Conservation (phyloP, 1,140 invertebrate species). For the Drosophila santomea region DNA sequence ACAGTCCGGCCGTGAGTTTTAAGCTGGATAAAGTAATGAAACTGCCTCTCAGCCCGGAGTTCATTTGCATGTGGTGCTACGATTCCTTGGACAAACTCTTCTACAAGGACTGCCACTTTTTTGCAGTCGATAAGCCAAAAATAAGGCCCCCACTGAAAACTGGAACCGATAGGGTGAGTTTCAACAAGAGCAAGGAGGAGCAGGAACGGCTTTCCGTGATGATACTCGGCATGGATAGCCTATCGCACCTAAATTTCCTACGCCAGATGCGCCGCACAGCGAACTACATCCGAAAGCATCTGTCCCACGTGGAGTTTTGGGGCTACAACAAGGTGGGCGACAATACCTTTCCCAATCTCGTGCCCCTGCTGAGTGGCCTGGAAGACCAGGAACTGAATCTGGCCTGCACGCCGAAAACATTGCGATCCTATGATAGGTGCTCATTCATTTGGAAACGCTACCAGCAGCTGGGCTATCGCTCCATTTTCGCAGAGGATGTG, state of each 20-base stretch:
- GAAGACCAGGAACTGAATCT: slow-evolving; percentile 87
- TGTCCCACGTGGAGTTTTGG: slow-evolving; percentile 89
- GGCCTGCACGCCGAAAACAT: slow-evolving; percentile 86
- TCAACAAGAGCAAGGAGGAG: slow-evolving; percentile 26
- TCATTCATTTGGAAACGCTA: slow-evolving; percentile 93
- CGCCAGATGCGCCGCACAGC: slow-evolving; percentile 92
- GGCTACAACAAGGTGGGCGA: slow-evolving; percentile 94
- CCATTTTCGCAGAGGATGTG: slow-evolving; percentile 92
- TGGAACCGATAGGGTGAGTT: background rate
- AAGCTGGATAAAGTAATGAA: slow-evolving; percentile 78
- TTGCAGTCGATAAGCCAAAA: slow-evolving; percentile 86
- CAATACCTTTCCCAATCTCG: slow-evolving; percentile 93
- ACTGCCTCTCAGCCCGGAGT: slow-evolving; percentile 86
- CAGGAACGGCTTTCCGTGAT: slow-evolving; percentile 86
- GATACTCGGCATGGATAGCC: slow-evolving; percentile 93
- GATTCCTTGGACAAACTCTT: slow-evolving; percentile 82
- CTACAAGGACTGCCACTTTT: slow-evolving; percentile 90
- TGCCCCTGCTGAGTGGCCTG: slow-evolving; percentile 89
- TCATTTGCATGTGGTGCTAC: slow-evolving; percentile 87
- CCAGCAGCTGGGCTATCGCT: slow-evolving; percentile 89
- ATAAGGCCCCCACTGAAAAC: background rate
- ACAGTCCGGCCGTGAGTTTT: slow-evolving; percentile 81
- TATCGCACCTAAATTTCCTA: slow-evolving; percentile 93
- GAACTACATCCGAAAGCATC: slow-evolving; percentile 86
- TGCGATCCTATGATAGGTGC: slow-evolving; percentile 88